Conservation (phyloP, 1,140 invertebrate species). For the Carposina sasakii region DNA sequence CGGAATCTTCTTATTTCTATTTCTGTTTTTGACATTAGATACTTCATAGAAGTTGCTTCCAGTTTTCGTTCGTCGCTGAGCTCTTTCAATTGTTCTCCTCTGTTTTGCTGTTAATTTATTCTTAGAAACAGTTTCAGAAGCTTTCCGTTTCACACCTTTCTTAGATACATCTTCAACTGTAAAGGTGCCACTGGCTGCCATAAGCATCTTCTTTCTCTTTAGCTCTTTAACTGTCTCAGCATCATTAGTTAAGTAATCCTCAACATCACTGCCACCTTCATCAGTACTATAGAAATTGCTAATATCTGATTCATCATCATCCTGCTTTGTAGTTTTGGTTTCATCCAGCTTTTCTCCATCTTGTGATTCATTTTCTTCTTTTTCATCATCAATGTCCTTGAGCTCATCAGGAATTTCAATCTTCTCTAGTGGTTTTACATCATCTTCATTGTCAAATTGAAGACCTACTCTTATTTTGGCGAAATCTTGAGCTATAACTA, state of each 20-base stretch:
- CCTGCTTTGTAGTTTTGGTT: slow-evolving; percentile 46
- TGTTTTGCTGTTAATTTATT: slow-evolving; percentile 84
- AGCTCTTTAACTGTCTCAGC: slow-evolving; percentile 62
- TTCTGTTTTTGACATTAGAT: slow-evolving; percentile 93
- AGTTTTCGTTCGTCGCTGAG: slow-evolving; percentile 87
- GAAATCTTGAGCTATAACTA: slow-evolving; percentile 83
- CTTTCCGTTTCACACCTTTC: slow-evolving; percentile 40
- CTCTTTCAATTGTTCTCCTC: slow-evolving; percentile 81
- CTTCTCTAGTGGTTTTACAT: slow-evolving; percentile 75
- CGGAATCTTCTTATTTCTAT: slow-evolving; percentile 76
- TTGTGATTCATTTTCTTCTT: slow-evolving; percentile 50
- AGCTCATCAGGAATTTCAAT: slow-evolving; percentile 73
- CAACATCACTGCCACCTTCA: slow-evolving; percentile 69
- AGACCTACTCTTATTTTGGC: slow-evolving; percentile 85
- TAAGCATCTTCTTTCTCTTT: slow-evolving; percentile 54
- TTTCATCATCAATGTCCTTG: slow-evolving; percentile 60
- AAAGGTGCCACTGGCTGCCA: slow-evolving; percentile 77
- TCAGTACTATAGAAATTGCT: slow-evolving; percentile 77
- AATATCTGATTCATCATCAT: slow-evolving; percentile 73
- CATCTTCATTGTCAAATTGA: slow-evolving; percentile 79
- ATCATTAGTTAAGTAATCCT: slow-evolving; percentile 67
- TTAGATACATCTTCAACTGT: slow-evolving; percentile 65
- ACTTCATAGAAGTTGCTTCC: slow-evolving; percentile 95
- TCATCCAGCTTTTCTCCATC: slow-evolving; percentile 53
- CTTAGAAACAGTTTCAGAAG: slow-evolving; percentile 28